phyloP scores from a whole-genome alignment of 1,140 invertebrate species.

The Hestina assimilis region DNA sequence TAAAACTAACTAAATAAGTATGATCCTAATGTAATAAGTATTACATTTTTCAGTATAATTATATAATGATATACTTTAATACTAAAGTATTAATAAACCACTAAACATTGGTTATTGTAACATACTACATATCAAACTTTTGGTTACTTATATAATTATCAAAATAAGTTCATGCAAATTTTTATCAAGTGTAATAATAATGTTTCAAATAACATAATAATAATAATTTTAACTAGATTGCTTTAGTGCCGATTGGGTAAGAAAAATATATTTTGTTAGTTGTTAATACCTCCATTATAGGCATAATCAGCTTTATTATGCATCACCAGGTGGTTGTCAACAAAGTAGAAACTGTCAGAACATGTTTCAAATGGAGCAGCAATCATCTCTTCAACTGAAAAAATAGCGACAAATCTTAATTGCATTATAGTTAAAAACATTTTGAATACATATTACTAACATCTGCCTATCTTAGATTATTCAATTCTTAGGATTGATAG shows the following conservation, averaged over 20 bases:
- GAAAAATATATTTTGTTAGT: conserved; percentile 35
- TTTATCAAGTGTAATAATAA: neutral
- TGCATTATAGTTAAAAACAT: neutral
- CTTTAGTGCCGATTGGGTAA: conserved; percentile 30
- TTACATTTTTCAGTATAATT: too few species aligned
- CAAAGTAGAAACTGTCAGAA: conserved; percentile 99
- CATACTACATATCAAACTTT: too few species aligned
- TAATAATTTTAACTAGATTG: neutral
- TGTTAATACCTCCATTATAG: conserved; percentile 87
- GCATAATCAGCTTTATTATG: conserved; percentile 99
- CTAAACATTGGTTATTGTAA: too few species aligned
- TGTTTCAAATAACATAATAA: neutral
- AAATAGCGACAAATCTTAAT: neutral
- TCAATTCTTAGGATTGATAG: too few species aligned
- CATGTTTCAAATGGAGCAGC: conserved; percentile 96
- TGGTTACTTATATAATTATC: too few species aligned
- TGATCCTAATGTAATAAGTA: too few species aligned
- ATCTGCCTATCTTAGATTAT: too few species aligned
- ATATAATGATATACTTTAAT: too few species aligned
- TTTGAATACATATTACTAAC: too few species aligned
- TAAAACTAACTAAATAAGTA: too few species aligned
- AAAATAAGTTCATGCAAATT: too few species aligned
- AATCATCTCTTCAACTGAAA: conserved; percentile 97
- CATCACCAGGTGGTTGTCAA: conserved; percentile 97
- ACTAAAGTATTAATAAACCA: too few species aligned